Evolutionary conservation across 2,113 vertebrate species (phyloP).

Genomic region (Oryzias woworae): DNA sequence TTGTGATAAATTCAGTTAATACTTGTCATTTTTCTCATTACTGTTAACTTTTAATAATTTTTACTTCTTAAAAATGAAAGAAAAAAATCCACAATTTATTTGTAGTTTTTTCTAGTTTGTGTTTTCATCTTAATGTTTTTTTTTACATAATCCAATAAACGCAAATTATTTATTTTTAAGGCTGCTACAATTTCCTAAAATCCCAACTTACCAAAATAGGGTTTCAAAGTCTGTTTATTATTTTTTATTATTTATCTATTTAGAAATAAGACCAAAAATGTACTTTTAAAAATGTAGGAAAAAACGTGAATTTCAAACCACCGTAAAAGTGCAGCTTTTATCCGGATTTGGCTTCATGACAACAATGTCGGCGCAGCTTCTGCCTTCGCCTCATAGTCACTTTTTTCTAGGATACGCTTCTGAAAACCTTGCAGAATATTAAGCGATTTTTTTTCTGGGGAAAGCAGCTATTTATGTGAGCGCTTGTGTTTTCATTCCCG

Average conservation of each 20-base stretch:
- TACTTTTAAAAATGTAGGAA: background rate
- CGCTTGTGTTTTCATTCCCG: background rate
- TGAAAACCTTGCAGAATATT: too few relatives aligned
- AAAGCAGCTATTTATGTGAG: accelerated
- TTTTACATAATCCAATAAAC: too few relatives aligned
- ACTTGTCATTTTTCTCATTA: too few relatives aligned
- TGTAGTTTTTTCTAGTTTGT: too few relatives aligned
- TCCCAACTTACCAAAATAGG: too few relatives aligned
- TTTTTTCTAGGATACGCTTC: background rate
- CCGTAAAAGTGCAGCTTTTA: background rate
- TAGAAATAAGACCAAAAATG: background rate
- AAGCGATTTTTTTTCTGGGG: background rate
- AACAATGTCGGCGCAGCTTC: slow-evolving; percentile 66
- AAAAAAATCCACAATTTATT: too few relatives aligned
- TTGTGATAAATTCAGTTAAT: too few relatives aligned
- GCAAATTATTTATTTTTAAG: too few relatives aligned
- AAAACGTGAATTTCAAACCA: background rate
- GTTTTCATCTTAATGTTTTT: too few relatives aligned
- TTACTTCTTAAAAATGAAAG: too few relatives aligned
- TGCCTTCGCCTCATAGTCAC: slow-evolving; percentile 35
- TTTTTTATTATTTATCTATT: background rate
- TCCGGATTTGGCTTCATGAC: slow-evolving; percentile 42
- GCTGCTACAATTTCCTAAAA: too few relatives aligned
- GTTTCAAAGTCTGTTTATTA: background rate
- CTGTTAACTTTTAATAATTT: too few relatives aligned